Evolutionary conservation across 1,140 invertebrate species (phyloP).

Genomic region (Bathynomus jamesi): DNA sequence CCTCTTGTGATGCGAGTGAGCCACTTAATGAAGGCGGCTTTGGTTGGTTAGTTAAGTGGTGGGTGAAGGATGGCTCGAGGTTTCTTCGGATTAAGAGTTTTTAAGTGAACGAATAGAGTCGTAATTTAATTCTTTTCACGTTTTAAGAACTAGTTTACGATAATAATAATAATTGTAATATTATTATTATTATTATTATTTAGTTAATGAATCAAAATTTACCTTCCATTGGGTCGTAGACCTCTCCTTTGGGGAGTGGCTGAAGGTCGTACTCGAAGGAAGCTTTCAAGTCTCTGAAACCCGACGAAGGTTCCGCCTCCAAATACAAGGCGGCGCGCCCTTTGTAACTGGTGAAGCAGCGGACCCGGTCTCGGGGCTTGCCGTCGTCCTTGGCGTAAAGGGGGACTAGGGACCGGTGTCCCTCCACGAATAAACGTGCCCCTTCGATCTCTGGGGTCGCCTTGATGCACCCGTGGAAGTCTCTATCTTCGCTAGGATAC

Average conservation of each 20-base stretch:
- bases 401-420: conserved; percentile 52
- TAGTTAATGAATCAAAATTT: too few species aligned
- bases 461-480: conserved; percentile 62
- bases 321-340: conserved; percentile 64
- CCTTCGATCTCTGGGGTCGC: conserved; percentile 47
- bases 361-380: conserved; percentile 43
- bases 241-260: conserved; percentile 46
- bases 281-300: conserved; percentile 44
- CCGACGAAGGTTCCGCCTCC: conserved; percentile 48
- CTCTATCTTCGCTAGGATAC: conserved; percentile 43
- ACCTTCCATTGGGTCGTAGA: conserved; percentile 53
- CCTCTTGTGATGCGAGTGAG: too few species aligned
- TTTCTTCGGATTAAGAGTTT: too few species aligned
- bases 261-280: conserved; percentile 61
- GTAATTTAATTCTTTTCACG: too few species aligned
- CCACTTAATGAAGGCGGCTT: too few species aligned
- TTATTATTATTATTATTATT: too few species aligned
- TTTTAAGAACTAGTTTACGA: too few species aligned
- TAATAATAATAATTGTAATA: too few species aligned
- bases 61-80: too few species aligned
- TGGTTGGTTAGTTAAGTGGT: too few species aligned
- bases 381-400: conserved; percentile 49
- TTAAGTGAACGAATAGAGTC: too few species aligned
- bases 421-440: conserved; percentile 62
- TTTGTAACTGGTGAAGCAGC: conserved; percentile 58